Evolutionary conservation across 2,113 vertebrate species (phyloP), one percentile per base, ranked within the genome.

Genomic region (Antechinus flavipes): DNA sequence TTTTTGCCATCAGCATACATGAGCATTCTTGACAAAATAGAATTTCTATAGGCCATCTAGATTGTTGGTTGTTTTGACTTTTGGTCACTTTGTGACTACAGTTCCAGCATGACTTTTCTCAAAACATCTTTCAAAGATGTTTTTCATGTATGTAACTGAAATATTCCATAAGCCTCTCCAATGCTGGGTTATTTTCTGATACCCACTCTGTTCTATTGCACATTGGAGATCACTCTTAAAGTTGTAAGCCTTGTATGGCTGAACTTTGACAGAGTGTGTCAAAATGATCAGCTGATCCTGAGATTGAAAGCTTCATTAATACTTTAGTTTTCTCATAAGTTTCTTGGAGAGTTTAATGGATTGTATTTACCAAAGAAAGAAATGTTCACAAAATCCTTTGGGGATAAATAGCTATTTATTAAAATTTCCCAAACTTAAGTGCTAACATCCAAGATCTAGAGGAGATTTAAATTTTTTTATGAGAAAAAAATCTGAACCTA

Each of bases 1-100:
- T 94, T 97, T 95, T 97, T 93, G 42, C 92, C 22, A 1, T 94
- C 47, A 93, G n/a, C 91, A 58, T 94, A 93, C 96, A n/a, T 93
- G 90, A 91, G 95, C n/a, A 53, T 96, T 94, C 46, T 90, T 95
- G 92, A 54, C 35, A 14, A 55, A 58, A 27, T 16, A 93, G 95
- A 95, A 96, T 96, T 96, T 76, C 96, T 93, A 19, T 91, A 93
- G 90, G 24, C 52, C 52, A 54, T 94, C 53, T 35, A 89, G 61
- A 97, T 49, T 91, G n/a, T 89, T 14, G 14, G 68, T 46, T 94
- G 0, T 94, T 92, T 96, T 97, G 92, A 91, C 58, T 96, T 95
- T 22, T 93, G 54, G 58, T 53, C 68, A 42, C 53, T 93, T 93
- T 47, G 91, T 92, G 53, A 7, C 95, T 95, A 58, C 0, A 90